Base-by-base conservation (phyloP, 2,888 invertebrate species). In the Diloba caeruleocephala region DNA sequence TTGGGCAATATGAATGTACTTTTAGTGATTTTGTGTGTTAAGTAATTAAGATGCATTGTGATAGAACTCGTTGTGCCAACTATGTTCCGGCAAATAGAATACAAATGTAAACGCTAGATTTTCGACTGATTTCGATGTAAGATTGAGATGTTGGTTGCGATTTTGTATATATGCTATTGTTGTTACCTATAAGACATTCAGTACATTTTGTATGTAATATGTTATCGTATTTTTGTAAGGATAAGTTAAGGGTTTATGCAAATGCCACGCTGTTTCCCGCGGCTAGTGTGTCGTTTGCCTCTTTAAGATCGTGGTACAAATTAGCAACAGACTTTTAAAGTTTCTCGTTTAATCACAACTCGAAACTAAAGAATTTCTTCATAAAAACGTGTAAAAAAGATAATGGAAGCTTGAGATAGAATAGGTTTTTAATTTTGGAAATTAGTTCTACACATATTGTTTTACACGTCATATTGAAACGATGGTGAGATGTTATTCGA, bases 121-220 rank as follows among this genome's bases (percentile, higher is more conserved):
- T 61, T 74, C 53, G 85, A 85, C 83, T 85, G 85, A 85, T 82
- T 82, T 81, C 76, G 48, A 41, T 66, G 64, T 82, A 79, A 73
- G 55, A n/a, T n/a, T n/a, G 42, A 34, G 29, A 44, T 58, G 53
- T 44, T 54, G 43, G 38, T 55, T 54, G 45, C 43, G 21, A 37
- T 49, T 38, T 36, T 56, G 50, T 53, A 37, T 25, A 43, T 66
- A 65, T 57, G 58, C 28, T 31, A 12, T 29, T 49, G 44, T 54
- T 59, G 42, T 51, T 46, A 28, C n/a, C 29, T 55, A 53, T 25
- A n/a, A n/a, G n/a, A n/a, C n/a, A n/a, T 34, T 36, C 32, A 46
- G 45, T 46, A 71, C 36, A 57, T 62, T 51, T 43, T 56, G 25
- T 36, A 43, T 34, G 12, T 53, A 21, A 23, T 13, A 32, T 43